Percentiles rank a stretch among this genome's conserved stretches.
These are phyloP conservation scores for Colistium nudipinnis DNA, from an alignment of 2,113 vertebrate species.

Conservation along the genomic window DNA sequence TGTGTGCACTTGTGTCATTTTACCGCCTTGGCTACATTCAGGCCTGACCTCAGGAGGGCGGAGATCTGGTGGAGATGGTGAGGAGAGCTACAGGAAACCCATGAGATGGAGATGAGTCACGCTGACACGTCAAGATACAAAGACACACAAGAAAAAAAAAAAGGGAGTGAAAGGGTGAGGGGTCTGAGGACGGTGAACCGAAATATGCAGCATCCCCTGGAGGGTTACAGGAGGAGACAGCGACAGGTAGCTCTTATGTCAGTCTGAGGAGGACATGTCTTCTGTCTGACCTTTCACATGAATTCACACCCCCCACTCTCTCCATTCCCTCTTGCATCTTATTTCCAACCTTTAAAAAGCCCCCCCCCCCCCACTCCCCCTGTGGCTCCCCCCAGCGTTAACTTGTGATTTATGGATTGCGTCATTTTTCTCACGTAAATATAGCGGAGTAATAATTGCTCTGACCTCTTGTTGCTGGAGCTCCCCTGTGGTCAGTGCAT, in stretches of 20 bases:
- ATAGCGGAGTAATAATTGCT: neutral
- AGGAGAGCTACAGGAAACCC: conserved; percentile 1
- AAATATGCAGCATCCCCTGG: conserved; percentile 32
- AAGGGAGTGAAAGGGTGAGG: neutral
- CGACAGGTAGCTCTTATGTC: conserved; percentile 39
- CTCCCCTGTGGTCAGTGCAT: no score
- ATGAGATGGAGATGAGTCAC: conserved; percentile 25
- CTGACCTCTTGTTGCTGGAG: conserved; percentile 1
- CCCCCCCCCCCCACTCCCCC: neutral
- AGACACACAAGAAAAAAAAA: conserved; percentile 21
- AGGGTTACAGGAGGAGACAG: conserved; percentile 37
- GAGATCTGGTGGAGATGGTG: conserved; percentile 18
- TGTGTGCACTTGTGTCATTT: neutral
- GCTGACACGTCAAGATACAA: conserved; percentile 35
- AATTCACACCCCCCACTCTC: conserved; percentile 49
- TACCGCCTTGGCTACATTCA: neutral
- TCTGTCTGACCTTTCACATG: conserved; percentile 68
- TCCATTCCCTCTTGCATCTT: conserved; percentile 26
- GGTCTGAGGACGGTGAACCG: conserved; percentile 2
- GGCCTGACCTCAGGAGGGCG: conserved; percentile 4
- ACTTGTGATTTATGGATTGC: neutral
- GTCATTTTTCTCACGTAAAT: conserved; percentile 12
- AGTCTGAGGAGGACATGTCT: conserved; percentile 47
- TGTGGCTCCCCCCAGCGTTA: conserved; percentile 3
- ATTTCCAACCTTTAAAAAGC: neutral